These are phyloP conservation scores for Tryphoninae sp. DNA, from an alignment of 2,888 invertebrate genomes.

Conservation along the genomic window DNA sequence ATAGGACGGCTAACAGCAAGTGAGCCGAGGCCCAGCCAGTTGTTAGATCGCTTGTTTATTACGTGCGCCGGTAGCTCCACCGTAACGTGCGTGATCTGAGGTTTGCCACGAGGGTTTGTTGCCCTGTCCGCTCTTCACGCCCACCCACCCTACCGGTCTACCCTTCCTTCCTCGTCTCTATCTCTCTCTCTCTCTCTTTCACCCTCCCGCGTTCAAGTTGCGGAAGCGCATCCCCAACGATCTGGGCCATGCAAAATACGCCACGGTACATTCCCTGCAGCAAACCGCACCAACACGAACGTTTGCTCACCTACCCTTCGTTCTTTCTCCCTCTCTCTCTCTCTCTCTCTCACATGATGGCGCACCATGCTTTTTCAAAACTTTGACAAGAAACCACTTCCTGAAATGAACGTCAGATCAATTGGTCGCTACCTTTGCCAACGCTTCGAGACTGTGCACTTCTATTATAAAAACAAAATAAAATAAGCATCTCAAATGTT, in stretches of 20 bases:
- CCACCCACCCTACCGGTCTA: not conserved
- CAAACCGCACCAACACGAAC: slow-evolving; percentile 54
- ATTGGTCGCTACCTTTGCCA: not conserved
- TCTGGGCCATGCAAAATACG: slow-evolving; percentile 49
- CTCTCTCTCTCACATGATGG: not conserved
- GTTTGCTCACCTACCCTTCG: not conserved
- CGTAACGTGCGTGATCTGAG: slow-evolving; percentile 60
- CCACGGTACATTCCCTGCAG: slow-evolving; percentile 49
- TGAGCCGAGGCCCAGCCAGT: slow-evolving; percentile 21
- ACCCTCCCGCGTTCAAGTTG: not conserved
- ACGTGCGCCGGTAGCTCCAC: slow-evolving; percentile 45
- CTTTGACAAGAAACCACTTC: slow-evolving; percentile 34
- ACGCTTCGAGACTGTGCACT: not conserved
- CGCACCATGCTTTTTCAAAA: slow-evolving; percentile 29
- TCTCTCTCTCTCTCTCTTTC: not conserved
- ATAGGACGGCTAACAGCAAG: slow-evolving; percentile 41
- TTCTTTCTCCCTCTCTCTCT: not conserved
- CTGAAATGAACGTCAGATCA: slow-evolving; percentile 22
- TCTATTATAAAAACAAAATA: not conserved
- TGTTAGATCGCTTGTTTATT: slow-evolving; percentile 59
- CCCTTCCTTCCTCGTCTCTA: not conserved
- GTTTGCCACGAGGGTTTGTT: slow-evolving; percentile 60
- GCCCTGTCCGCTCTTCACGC: slow-evolving; percentile 44
- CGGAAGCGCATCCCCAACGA: slow-evolving; percentile 46
- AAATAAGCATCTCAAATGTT: not conserved